Evolutionary conservation across 2,113 vertebrate genomes (phyloP).

Genomic region (Rutilus rutilus): DNA sequence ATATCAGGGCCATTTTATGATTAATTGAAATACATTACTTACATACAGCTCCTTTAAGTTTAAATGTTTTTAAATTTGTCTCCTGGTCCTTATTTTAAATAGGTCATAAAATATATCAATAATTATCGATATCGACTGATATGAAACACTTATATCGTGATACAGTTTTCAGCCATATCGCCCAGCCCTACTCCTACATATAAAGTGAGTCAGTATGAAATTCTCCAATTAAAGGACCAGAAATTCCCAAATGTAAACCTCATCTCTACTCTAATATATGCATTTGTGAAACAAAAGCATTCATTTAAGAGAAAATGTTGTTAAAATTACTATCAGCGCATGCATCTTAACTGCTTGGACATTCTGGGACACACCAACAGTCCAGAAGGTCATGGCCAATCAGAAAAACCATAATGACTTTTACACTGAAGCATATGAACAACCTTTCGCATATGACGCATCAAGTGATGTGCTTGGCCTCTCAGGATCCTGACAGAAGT

Average conservation of each 20-base stretch:
- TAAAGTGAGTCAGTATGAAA: not conserved
- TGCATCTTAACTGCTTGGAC: not conserved
- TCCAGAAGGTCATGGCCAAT: not conserved
- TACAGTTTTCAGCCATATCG: too few species aligned
- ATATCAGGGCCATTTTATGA: too few species aligned
- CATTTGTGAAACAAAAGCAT: not conserved
- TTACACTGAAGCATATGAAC: not conserved
- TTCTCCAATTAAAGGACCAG: not conserved
- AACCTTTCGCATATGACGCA: not conserved
- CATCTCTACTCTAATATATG: not conserved
- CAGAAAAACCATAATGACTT: slow-evolving; percentile 26
- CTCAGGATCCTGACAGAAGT: slow-evolving; percentile 9
- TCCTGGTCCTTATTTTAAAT: too few species aligned
- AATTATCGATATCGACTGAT: too few species aligned
- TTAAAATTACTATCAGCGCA: not conserved
- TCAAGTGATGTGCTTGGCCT: not conserved
- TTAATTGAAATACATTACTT: too few species aligned
- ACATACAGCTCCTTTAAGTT: too few species aligned
- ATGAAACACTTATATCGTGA: too few species aligned
- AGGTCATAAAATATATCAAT: too few species aligned
- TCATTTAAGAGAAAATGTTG: not conserved
- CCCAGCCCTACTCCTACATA: too few species aligned
- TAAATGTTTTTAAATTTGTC: too few species aligned
- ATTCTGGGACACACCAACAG: not conserved
- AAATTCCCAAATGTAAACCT: not conserved